Evolutionary conservation across 2,113 vertebrate species (phyloP).

Genomic region (Grammatotria lemairii): DNA sequence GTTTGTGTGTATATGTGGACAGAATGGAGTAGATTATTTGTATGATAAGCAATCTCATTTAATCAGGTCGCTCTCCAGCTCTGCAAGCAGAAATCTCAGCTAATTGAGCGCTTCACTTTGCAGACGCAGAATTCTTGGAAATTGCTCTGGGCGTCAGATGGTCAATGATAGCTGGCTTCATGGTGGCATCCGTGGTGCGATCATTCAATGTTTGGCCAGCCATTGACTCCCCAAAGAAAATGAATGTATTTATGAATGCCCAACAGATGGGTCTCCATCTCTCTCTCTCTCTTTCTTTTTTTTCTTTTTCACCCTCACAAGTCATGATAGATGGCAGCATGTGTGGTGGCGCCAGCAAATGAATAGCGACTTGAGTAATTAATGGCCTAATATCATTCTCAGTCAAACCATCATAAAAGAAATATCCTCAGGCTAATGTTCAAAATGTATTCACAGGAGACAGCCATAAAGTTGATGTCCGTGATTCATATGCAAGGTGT

Average conservation of each 20-base stretch:
- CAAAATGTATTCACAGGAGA: conserved; percentile 37
- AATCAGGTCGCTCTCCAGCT: not conserved
- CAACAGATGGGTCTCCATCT: conserved; percentile 50
- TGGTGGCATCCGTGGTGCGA: conserved; percentile 17
- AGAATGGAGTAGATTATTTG: not conserved
- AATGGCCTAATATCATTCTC: conserved; percentile 27
- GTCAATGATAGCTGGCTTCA: conserved; percentile 31
- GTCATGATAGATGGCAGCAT: conserved; percentile 33
- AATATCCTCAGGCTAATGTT: conserved; percentile 37
- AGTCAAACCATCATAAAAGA: conserved; percentile 18
- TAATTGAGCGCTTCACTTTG: conserved; percentile 4
- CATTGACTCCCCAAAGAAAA: conserved; percentile 28
- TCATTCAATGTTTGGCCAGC: conserved; percentile 45
- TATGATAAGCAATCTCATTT: not conserved
- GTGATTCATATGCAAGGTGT: conserved; percentile 42
- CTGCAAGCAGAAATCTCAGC: not conserved
- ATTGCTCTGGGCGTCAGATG: conserved; percentile 46
- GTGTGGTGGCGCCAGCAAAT: conserved; percentile 30
- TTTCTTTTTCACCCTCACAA: not conserved
- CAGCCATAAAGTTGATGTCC: conserved; percentile 23
- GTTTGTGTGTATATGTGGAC: not conserved
- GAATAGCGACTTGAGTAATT: conserved; percentile 26
- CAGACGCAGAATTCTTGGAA: conserved; percentile 28
- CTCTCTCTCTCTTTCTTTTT: not conserved
- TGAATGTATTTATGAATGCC: conserved; percentile 28